Percentiles rank a stretch among this genome's conserved stretches.
Conservation (phyloP, 2,888 invertebrate genomes). For the Nebria brevicollis region DNA sequence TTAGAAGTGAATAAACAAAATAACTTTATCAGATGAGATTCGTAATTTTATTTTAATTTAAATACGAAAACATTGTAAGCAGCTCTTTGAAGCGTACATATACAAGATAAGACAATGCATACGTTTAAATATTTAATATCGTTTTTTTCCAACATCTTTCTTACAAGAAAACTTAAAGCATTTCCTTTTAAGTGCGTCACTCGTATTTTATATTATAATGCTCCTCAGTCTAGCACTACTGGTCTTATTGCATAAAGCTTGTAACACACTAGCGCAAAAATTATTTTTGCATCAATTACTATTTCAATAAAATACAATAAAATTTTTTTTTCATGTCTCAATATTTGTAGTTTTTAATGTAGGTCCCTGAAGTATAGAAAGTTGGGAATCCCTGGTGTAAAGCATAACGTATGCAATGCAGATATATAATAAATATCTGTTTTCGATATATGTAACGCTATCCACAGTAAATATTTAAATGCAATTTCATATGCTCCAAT, state of each 20-base stretch:
- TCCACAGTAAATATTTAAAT: background rate
- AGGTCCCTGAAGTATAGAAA: no score
- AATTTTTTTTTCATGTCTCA: no score
- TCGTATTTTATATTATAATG: constrained; percentile 1
- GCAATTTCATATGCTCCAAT: constrained; percentile 1
- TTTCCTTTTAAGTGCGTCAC: constrained; percentile 1
- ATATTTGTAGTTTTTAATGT: no score
- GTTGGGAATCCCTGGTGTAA: no score
- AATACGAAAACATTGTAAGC: background rate
- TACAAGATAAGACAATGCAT: background rate
- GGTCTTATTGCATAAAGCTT: background rate
- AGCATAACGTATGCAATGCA: background rate
- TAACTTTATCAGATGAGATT: background rate
- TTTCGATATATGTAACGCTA: background rate
- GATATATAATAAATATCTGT: background rate
- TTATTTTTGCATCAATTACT: background rate
- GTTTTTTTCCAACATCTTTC: background rate
- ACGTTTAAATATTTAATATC: background rate
- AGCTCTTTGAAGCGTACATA: background rate
- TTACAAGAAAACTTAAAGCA: background rate
- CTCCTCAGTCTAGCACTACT: background rate
- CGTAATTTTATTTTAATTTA: background rate
- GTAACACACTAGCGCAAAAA: background rate
- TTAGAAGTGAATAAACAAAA: background rate
- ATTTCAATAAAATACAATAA: background rate